Conservation (phyloP, 2,113 vertebrate genomes). For the Entelurus aequoreus region DNA sequence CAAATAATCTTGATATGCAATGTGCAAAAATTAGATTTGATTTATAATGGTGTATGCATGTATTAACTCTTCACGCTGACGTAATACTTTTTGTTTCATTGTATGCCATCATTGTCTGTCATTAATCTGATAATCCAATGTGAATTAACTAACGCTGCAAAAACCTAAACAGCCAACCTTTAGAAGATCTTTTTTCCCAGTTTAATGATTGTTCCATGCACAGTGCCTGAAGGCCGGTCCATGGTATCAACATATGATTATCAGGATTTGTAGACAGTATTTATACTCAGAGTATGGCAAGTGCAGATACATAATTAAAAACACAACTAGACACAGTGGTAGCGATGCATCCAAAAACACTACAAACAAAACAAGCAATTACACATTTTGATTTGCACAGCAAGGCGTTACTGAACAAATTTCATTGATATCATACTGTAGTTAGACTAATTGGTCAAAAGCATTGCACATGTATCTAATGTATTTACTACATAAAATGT, state of each 20-base stretch:
- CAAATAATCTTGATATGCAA: not conserved
- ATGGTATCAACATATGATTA: not conserved
- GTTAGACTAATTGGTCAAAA: too few relatives aligned
- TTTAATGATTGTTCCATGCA: slow-evolving; percentile 24
- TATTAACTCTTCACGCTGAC: too few relatives aligned
- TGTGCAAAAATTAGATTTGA: not conserved
- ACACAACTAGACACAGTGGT: not conserved
- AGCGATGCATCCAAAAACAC: too few relatives aligned
- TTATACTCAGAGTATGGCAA: not conserved
- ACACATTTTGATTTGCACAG: too few relatives aligned
- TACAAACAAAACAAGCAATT: too few relatives aligned
- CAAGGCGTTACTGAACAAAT: too few relatives aligned
- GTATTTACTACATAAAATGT: too few relatives aligned
- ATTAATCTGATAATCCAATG: not conserved
- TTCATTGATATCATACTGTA: too few relatives aligned
- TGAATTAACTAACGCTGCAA: not conserved
- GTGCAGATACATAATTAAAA: not conserved
- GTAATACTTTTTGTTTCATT: too few relatives aligned
- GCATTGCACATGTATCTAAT: too few relatives aligned
- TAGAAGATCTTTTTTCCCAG: not conserved
- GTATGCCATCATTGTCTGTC: not conserved
- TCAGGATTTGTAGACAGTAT: not conserved
- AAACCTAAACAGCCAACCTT: slow-evolving; percentile 11
- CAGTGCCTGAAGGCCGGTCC: slow-evolving; percentile 17
- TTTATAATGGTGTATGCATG: too few relatives aligned